These are phyloP conservation scores for Calypte anna DNA, from an alignment of 2,113 vertebrate genomes.

Conservation along the genomic window DNA sequence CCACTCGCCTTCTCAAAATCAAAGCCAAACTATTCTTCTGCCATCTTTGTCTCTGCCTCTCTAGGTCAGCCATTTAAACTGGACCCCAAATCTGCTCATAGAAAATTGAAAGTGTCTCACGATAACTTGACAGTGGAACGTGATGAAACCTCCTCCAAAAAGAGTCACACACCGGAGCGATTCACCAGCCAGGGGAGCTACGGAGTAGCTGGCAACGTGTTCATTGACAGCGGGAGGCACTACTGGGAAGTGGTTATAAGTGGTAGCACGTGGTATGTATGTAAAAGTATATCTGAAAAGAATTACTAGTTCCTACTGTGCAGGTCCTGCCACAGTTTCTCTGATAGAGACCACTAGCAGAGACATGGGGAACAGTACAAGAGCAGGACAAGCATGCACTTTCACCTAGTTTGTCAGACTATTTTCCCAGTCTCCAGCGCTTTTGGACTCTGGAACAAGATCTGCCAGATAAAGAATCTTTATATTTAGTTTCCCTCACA, in stretches of 20 bases:
- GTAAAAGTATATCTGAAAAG: neutral
- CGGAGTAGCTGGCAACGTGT: constrained; percentile 92
- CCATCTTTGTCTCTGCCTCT: constrained; percentile 18
- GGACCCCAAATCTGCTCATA: constrained; percentile 95
- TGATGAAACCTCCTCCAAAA: constrained; percentile 95
- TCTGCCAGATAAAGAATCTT: neutral
- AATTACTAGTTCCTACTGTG: neutral
- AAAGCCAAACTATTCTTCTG: neutral
- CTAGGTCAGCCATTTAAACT: constrained; percentile 97
- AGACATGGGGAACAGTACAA: neutral
- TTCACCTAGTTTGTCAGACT: neutral
- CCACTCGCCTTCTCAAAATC: neutral
- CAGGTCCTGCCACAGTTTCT: neutral
- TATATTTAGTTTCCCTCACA: neutral
- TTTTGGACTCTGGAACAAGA: neutral
- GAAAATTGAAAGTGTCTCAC: constrained; percentile 94
- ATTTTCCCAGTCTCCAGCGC: neutral
- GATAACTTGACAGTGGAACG: constrained; percentile 96
- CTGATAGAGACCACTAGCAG: neutral
- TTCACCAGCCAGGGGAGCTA: constrained; percentile 96
- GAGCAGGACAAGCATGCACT: neutral
- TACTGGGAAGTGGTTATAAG: constrained; percentile 98
- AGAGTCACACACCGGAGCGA: constrained; percentile 93
- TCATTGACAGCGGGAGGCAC: constrained; percentile 96
- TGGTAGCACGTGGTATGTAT: constrained; percentile 92